These are phyloP conservation scores for Polydrusus tereticollis DNA, from an alignment of 2,888 invertebrate genomes.

Conservation along the genomic window DNA sequence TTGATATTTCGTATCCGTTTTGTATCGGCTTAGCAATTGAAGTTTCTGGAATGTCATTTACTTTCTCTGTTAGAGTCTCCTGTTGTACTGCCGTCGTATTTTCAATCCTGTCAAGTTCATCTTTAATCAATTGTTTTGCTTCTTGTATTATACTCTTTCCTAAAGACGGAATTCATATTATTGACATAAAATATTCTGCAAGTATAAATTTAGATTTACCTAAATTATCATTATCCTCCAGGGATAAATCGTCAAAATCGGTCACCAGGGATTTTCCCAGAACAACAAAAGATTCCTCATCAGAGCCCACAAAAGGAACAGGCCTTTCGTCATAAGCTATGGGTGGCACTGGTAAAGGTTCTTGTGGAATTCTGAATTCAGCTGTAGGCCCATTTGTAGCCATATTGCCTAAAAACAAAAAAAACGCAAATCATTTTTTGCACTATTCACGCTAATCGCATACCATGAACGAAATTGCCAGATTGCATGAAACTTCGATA, in stretches of 20 bases:
- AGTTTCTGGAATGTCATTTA: not conserved
- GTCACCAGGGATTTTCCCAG: slow-evolving; percentile 50
- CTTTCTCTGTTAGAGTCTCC: not conserved
- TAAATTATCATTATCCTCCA: not conserved
- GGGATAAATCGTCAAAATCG: slow-evolving; percentile 33
- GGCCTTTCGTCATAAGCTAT: not conserved
- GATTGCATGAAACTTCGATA: no score
- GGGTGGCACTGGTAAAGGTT: slow-evolving; percentile 29
- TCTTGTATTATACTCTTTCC: slow-evolving; percentile 49
- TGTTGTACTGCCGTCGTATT: not conserved
- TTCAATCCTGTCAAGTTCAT: slow-evolving; percentile 48
- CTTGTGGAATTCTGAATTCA: slow-evolving; percentile 23
- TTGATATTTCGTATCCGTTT: not conserved
- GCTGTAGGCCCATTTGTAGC: not conserved
- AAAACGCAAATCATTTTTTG: not conserved
- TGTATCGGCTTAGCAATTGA: not conserved
- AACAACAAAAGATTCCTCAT: slow-evolving; percentile 54
- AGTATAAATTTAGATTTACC: not conserved
- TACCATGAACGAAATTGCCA: no score
- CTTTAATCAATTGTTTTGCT: slow-evolving; percentile 51
- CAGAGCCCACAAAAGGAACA: slow-evolving; percentile 23
- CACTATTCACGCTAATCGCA: not conserved
- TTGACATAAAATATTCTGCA: not conserved
- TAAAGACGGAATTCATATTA: not conserved
- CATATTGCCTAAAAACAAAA: slow-evolving; percentile 5